phyloP scores from a whole-genome alignment of 2,113 vertebrate species.

The Nipponia nippon region DNA sequence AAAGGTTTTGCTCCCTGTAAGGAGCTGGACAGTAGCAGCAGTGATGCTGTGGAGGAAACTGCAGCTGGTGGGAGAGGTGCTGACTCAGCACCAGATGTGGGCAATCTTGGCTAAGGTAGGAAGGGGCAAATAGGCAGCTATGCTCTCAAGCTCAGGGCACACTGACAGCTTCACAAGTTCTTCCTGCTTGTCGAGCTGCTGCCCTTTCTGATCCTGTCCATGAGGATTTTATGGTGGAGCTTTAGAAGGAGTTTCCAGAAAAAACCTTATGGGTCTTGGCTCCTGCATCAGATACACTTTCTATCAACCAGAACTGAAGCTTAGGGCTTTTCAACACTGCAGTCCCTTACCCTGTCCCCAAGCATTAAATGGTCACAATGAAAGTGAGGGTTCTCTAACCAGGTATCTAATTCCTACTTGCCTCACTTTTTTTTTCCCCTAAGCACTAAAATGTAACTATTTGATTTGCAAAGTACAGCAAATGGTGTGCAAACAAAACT shows the following conservation, averaged over 20 bases:
- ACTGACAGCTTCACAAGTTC: neutral
- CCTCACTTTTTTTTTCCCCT: accelerated
- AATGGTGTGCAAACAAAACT: neutral
- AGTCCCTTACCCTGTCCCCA: neutral
- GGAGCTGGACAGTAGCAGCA: neutral
- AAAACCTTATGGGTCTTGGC: neutral
- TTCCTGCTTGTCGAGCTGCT: neutral
- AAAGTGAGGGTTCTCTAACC: neutral
- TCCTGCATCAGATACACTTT: neutral
- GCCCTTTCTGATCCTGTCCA: neutral
- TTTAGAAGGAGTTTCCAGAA: neutral
- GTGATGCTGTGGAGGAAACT: neutral
- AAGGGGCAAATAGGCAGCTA: neutral
- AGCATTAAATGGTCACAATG: neutral
- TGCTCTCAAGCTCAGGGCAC: neutral
- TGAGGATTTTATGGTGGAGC: neutral
- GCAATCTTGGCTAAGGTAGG: neutral
- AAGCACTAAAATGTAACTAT: neutral
- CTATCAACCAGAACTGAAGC: neutral
- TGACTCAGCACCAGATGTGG: neutral
- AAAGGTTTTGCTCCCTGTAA: neutral
- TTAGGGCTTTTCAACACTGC: neutral
- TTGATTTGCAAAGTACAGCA: neutral
- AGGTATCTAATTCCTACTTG: neutral
- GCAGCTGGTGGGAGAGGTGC: neutral